Percentiles rank a stretch among this genome's conserved stretches.
Conservation (phyloP, 2,113 vertebrate species). For the Calidris pygmaea region DNA sequence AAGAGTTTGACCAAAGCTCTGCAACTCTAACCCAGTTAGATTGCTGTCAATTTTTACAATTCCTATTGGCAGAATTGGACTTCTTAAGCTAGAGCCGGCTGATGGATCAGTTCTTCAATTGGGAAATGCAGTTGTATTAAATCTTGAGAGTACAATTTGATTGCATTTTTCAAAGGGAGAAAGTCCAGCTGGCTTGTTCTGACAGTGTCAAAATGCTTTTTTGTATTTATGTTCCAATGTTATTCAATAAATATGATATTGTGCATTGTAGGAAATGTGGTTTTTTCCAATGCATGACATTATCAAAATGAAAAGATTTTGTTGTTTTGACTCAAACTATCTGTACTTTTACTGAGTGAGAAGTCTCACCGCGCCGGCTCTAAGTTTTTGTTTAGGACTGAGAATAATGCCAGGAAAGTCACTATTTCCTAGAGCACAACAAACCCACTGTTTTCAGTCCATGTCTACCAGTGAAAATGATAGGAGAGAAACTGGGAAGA, state of each 20-base stretch:
- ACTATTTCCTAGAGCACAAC: not conserved
- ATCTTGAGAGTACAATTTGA: not conserved
- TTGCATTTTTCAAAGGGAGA: not conserved
- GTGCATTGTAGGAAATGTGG: not conserved
- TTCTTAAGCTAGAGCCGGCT: not conserved
- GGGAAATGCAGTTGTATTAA: slow-evolving; percentile 15
- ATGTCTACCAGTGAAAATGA: not conserved
- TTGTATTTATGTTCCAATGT: not conserved
- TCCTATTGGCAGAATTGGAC: not conserved
- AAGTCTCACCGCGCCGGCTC: not conserved
- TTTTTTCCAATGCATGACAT: not conserved
- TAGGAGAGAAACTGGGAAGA: not conserved
- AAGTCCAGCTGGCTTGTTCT: slow-evolving; percentile 9
- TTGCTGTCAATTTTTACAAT: not conserved
- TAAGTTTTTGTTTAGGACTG: not conserved
- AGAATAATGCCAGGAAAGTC: not conserved
- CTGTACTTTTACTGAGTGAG: not conserved
- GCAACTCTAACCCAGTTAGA: not conserved
- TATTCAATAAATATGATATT: not conserved
- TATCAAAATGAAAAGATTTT: not conserved
- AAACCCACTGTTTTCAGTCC: not conserved
- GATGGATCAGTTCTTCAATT: slow-evolving; percentile 1
- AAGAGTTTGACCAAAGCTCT: not conserved
- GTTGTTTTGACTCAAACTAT: not conserved
- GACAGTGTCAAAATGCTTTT: not conserved